Evolutionary conservation across 2,888 invertebrate genomes (phyloP).

Genomic region (Nomada flava): DNA sequence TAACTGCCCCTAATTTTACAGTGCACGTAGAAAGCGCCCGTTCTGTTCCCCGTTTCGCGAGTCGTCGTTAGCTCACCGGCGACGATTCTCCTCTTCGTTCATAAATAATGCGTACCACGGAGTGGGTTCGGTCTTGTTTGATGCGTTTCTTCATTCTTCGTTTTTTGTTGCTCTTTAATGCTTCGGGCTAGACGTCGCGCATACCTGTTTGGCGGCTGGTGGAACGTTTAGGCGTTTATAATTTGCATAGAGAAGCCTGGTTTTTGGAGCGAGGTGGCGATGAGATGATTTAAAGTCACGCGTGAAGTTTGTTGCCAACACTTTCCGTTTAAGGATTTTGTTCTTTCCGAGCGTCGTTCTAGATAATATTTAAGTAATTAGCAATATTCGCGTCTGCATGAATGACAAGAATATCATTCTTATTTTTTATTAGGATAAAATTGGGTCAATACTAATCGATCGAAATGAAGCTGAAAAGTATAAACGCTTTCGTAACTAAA

Average conservation of each 20-base stretch:
- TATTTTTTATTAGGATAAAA: too few species aligned
- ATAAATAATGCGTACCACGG: slow-evolving; percentile 25
- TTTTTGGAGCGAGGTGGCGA: too few species aligned
- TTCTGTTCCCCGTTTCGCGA: slow-evolving; percentile 3
- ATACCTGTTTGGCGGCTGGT: not conserved
- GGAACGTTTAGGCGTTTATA: not conserved
- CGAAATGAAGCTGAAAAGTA: too few species aligned
- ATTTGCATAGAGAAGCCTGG: slow-evolving; percentile 8
- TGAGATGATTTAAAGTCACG: too few species aligned
- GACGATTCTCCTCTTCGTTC: not conserved
- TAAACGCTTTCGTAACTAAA: not conserved
- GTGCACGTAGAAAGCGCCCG: slow-evolving; percentile 37
- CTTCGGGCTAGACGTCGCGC: not conserved
- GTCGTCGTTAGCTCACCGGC: slow-evolving; percentile 21
- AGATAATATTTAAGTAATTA: too few species aligned
- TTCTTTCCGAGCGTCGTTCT: too few species aligned
- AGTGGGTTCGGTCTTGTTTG: not conserved
- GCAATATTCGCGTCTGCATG: too few species aligned
- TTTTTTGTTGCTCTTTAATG: too few species aligned
- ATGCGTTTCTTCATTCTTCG: not conserved
- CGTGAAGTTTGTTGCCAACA: too few species aligned
- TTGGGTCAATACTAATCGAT: too few species aligned
- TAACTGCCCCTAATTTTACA: slow-evolving; percentile 61
- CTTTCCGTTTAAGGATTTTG: too few species aligned
- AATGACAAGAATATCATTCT: too few species aligned